Conservation (phyloP, 2,888 invertebrate species). For the Myathropa florea region DNA sequence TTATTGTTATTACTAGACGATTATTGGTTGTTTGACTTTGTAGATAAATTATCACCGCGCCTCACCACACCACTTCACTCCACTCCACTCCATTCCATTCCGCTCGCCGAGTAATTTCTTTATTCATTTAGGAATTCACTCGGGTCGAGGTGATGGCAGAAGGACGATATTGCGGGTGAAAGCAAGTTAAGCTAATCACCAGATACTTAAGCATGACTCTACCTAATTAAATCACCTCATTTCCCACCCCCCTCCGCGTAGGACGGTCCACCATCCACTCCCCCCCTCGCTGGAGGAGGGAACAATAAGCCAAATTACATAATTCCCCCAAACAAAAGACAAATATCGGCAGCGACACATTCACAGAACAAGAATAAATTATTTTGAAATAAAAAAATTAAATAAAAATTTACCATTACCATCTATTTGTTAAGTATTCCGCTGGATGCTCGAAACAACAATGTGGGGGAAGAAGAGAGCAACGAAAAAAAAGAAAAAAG, state of each 20-base stretch:
- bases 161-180: not conserved
- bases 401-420: slow-evolving; percentile 57
- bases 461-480: slow-evolving; percentile 33
- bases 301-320: slow-evolving; percentile 35
- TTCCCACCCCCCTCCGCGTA: not conserved
- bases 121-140: not conserved
- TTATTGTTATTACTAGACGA: slow-evolving; percentile 54
- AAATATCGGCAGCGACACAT: slow-evolving; percentile 2
- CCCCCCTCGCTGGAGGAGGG: not conserved
- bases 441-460: slow-evolving; percentile 64
- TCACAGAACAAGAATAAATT: not conserved
- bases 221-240: not conserved
- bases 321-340: slow-evolving; percentile 18
- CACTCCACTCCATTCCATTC: not conserved
- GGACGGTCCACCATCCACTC: not conserved
- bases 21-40: slow-evolving; percentile 59
- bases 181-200: not conserved
- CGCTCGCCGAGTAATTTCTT: not conserved
- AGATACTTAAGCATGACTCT: not conserved
- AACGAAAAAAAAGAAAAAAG: slow-evolving; percentile 46
- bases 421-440: slow-evolving; percentile 67
- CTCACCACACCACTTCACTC: not conserved
- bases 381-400: slow-evolving; percentile 10
- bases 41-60: slow-evolving; percentile 50
- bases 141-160: not conserved